Percentiles rank a stretch among this genome's conserved stretches.
These are phyloP conservation scores for Puma concolor DNA, from an alignment of 2,113 vertebrate genomes.

Conservation along the genomic window DNA sequence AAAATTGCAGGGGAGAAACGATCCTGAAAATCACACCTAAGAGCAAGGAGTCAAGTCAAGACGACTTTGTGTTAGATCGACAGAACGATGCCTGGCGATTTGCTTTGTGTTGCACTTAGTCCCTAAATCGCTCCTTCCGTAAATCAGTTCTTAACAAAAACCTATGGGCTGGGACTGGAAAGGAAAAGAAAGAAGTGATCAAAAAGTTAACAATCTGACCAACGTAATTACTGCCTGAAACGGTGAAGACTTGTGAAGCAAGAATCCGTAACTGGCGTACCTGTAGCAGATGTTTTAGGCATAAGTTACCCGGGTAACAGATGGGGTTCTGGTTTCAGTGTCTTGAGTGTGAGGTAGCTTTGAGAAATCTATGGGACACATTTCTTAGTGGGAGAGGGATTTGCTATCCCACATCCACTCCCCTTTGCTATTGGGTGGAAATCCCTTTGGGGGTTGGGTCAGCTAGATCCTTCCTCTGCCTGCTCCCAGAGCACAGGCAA, in stretches of 20 bases:
- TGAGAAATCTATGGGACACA: not conserved
- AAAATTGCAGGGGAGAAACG: constrained; percentile 12
- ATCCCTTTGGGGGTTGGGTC: not conserved
- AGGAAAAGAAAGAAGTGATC: not conserved
- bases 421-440: not conserved
- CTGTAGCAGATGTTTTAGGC: not conserved
- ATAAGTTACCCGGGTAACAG: not conserved
- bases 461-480: not conserved
- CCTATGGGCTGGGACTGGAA: not conserved
- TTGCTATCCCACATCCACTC: not conserved
- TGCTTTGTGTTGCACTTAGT: not conserved
- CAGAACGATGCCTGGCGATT: not conserved
- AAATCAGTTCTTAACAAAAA: constrained; percentile 13
- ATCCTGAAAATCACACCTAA: not conserved
- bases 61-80: not conserved
- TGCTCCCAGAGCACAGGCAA: not conserved
- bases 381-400: not conserved
- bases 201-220: not conserved
- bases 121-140: not conserved
- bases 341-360: not conserved
- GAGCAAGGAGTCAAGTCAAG: constrained; percentile 35
- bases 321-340: not conserved
- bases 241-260: not conserved
- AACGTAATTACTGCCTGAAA: not conserved
- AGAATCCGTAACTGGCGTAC: not conserved